Conservation (phyloP, 2,888 invertebrate genomes). For the Pachymerium ferrugineum region DNA sequence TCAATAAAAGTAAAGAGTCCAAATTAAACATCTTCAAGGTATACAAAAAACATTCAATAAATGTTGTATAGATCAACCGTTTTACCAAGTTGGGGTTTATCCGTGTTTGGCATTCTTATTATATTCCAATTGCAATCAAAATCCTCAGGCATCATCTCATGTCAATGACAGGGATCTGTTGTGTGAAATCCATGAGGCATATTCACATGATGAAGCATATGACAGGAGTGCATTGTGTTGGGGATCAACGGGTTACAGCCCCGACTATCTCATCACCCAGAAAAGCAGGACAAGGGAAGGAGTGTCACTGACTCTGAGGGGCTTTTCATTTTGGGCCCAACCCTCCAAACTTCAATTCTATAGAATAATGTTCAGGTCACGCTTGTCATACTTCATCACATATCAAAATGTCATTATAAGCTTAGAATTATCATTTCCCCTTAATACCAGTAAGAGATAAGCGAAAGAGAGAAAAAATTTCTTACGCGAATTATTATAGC, state of each 20-base stretch:
- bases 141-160: background rate
- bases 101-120: background rate
- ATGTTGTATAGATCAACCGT: too few relatives aligned
- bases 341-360: slow-evolving; percentile 1
- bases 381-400: slow-evolving; percentile 19
- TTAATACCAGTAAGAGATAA: too few relatives aligned
- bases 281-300: slow-evolving; percentile 15
- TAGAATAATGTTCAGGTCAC: slow-evolving; percentile 18
- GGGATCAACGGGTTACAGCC: slow-evolving; percentile 21
- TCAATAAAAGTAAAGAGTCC: too few relatives aligned
- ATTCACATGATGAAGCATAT: background rate
- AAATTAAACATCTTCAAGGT: too few relatives aligned
- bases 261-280: slow-evolving; percentile 12
- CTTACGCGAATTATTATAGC: background rate
- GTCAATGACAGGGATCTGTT: slow-evolving; percentile 11
- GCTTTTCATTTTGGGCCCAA: slow-evolving; percentile 7
- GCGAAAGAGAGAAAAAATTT: too few relatives aligned
- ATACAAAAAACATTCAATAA: too few relatives aligned
- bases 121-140: slow-evolving; percentile 2
- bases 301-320: slow-evolving; percentile 21
- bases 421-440: too few relatives aligned
- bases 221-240: slow-evolving; percentile 13
- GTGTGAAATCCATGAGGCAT: background rate
- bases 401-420: slow-evolving; percentile 19
- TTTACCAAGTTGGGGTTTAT: too few relatives aligned